phyloP scores from a whole-genome alignment of 2,797 vertebrate genomes.

The Schizothorax lantsangensis region DNA sequence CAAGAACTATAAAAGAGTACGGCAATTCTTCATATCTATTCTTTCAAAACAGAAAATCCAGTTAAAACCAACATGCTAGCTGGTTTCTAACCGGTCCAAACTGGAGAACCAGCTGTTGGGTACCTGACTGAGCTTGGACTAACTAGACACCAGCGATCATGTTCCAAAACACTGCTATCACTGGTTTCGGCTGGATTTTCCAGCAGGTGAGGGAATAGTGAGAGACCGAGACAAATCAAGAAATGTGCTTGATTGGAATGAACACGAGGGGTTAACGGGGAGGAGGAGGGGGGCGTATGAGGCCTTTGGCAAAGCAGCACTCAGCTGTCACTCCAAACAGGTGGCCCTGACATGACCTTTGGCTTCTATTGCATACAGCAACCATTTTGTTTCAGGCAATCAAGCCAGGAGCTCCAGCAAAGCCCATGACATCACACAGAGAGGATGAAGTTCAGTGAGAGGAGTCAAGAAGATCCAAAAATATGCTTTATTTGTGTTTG shows the following conservation, averaged over 20 bases:
- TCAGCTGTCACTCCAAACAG: conserved; percentile 68
- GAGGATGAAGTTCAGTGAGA: neutral
- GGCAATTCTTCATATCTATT: neutral
- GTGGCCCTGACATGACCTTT: conserved; percentile 65
- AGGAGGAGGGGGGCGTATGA: conserved; percentile 27
- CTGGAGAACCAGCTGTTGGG: conserved; percentile 25
- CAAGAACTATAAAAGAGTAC: neutral
- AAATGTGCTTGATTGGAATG: conserved; percentile 49
- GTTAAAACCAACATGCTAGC: neutral
- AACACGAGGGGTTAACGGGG: conserved; percentile 57
- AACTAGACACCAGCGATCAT: conserved; percentile 9
- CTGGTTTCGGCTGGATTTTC: conserved; percentile 25
- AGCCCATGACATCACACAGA: conserved; percentile 4
- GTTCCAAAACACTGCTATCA: conserved; percentile 19
- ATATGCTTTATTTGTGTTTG: conserved; percentile 6
- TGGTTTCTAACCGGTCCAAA: conserved; percentile 11
- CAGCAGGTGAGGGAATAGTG: conserved; percentile 37
- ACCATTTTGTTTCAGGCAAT: conserved; percentile 57
- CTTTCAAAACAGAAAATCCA: neutral
- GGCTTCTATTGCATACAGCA: conserved; percentile 57
- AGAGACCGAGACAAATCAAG: conserved; percentile 27
- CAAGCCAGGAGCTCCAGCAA: conserved; percentile 38
- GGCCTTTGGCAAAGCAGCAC: conserved; percentile 56
- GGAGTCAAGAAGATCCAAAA: conserved; percentile 4
- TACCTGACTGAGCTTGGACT: neutral